phyloP scores from a whole-genome alignment of 1,140 invertebrate species.

The Dufourea novaeangliae region DNA sequence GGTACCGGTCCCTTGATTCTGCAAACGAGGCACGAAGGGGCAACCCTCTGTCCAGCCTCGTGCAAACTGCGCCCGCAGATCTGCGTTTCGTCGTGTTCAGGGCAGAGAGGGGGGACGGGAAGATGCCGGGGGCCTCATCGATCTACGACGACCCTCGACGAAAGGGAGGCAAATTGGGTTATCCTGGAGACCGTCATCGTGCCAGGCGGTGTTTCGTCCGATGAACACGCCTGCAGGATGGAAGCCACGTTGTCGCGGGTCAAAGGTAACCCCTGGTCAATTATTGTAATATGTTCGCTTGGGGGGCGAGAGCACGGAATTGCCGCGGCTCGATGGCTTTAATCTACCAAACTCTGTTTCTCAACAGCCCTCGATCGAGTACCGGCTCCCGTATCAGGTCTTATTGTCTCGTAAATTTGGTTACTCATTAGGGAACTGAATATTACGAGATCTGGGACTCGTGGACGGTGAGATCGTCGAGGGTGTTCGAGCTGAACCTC shows the following conservation, averaged over 20 bases:
- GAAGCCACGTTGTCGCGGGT: constrained; percentile 2
- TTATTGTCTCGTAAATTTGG: not conserved
- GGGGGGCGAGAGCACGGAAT: not conserved
- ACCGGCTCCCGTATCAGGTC: not conserved
- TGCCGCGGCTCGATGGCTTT: constrained; percentile 4
- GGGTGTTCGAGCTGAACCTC: too few relatives aligned
- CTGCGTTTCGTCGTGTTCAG: constrained; percentile 50
- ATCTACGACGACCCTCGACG: constrained; percentile 42
- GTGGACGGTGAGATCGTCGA: too few relatives aligned
- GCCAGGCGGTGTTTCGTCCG: constrained; percentile 2
- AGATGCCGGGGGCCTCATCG: constrained; percentile 39
- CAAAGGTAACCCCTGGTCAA: constrained; percentile 38
- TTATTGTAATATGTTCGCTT: constrained; percentile 36
- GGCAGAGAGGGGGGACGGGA: not conserved
- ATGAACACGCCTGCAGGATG: constrained; percentile 5
- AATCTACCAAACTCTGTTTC: not conserved
- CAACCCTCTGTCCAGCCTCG: constrained; percentile 28
- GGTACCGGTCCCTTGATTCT: not conserved
- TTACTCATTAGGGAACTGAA: not conserved
- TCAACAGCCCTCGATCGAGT: not conserved
- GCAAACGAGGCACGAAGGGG: constrained; percentile 43
- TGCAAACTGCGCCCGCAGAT: constrained; percentile 49
- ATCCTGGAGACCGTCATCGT: constrained; percentile 32
- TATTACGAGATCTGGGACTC: not conserved
- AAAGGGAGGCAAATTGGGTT: constrained; percentile 49